Base-by-base conservation (phyloP, 2,113 vertebrate genomes). In the Triplophysa siluroides region DNA sequence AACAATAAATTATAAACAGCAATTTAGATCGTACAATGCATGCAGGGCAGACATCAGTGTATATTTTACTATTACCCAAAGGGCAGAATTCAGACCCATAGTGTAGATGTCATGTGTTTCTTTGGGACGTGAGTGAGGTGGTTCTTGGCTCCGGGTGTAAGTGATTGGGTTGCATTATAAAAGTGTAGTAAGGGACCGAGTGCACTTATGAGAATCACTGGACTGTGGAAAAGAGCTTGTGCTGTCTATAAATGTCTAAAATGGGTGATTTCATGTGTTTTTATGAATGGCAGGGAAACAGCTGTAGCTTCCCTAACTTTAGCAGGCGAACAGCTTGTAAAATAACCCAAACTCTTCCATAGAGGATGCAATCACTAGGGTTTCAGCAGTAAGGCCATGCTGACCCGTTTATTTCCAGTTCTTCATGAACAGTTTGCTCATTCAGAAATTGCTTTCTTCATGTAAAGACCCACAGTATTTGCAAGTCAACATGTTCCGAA, bases 91-190 rank as follows among this genome's bases (percentile, higher is more conserved):
- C 72, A 62, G 41, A 26, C 38, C 24, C 38, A 13, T 43, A 47
- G 12, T 9, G 18, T 76, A 64, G 65, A 76, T 65, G 61, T 65
- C 61, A 47, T 52, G 14, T 19, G 3, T 65, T 65, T 52, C 24
- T 19, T 52, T 33, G 10, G 24, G 61, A 52, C 9, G 13, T 8
- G 23, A 76, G 24, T 65, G 61, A 50, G 19, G 16, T 76, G 58
- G 61, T 52, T 65, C 81, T 82, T 85, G 84, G 83, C 78, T 83
- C 75, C 50, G 68, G 26, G 12, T 47, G 68, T 38, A 76, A 81
- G 85, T 88, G 80, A 78, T 88, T 83, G 23, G 52, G 81, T 88
- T 88, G 83, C 83, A 71, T 85, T 79, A 84, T 88, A 87, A 90
- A 89, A 86, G 64, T n/a, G 26, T 84, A 50, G 43, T 38, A 61